Evolutionary conservation across 1,140 invertebrate species (phyloP), one percentile per base, ranked within the genome.

Genomic region (Trigoniulus corallinus): DNA sequence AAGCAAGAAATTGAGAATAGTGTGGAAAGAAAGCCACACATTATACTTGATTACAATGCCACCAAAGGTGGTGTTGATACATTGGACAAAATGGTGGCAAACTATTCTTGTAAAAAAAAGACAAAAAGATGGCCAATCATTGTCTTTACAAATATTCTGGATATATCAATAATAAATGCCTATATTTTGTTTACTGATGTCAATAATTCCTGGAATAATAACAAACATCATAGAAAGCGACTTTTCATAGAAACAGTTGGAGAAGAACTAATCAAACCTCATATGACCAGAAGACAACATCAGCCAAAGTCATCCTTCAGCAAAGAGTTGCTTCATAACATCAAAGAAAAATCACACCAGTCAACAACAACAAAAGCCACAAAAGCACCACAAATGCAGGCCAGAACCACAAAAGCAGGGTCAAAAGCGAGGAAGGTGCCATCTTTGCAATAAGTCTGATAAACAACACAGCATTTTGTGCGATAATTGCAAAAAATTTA

Each of bases 31-130:
- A 58, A 56, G 27, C 53, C 58, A 24, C 54, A 59, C 22, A 50
- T 59, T 13, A 52, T 59, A 41, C 23, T 40, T 22, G 50, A 53
- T 43, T 59, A 58, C 42, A 58, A 58, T 47, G n/a, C 13, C 3
- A 54, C 56, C 2, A 59, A 58, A 47, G 51, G 50, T 15, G 58
- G 47, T 3, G 53, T 58, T 4, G 58, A 59, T 47, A 51, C 45
- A 15, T 22, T 55, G n/a, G 54, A 56, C 46, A 40, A 54, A 26
- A 41, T 56, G 46, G 37, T 39, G 3, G n/a, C 41, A 48, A 44
- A 18, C 22, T 53, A 55, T 55, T 44, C 39, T 23, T 37, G 27
- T 13, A 48, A 52, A 42, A 40, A 37, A 44, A 46, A 42, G 27
- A 56, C 48, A 18, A 25, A 26, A n/a, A 43, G 54, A 27, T 39